Percentiles rank a stretch among this genome's conserved stretches.
phyloP scores from a whole-genome alignment of 2,888 invertebrate species.

The Bugula neritina region DNA sequence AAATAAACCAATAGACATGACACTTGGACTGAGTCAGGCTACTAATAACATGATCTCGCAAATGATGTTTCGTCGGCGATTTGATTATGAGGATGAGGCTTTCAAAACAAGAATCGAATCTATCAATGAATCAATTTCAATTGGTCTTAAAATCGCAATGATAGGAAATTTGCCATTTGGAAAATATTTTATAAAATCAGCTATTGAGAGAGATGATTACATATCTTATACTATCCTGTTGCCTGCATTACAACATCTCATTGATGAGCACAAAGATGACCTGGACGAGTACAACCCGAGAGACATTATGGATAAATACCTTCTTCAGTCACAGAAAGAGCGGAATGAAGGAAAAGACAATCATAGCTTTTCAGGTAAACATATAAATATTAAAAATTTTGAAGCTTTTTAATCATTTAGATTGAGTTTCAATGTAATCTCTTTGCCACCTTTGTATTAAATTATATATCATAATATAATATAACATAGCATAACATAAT shows the following conservation, averaged over 20 bases:
- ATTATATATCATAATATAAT: too few species aligned
- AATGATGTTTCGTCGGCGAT: constrained; percentile 8
- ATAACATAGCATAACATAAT: too few species aligned
- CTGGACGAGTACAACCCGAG: constrained; percentile 6
- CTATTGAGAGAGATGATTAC: constrained; percentile 2
- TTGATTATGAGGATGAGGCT: constrained; percentile 23
- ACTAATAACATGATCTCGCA: constrained; percentile 21
- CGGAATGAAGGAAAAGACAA: neutral
- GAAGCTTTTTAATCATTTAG: too few species aligned
- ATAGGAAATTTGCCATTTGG: neutral
- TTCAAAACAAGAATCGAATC: neutral
- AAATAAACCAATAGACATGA: neutral
- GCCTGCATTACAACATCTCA: neutral
- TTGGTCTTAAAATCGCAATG: neutral
- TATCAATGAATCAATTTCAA: neutral
- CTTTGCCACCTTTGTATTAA: too few species aligned
- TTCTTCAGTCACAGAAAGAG: neutral
- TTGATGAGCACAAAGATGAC: constrained; percentile 20
- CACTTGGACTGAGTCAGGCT: constrained; percentile 3
- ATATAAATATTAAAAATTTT: too few species aligned
- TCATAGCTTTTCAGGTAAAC: constrained; percentile 2
- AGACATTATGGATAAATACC: constrained; percentile 15
- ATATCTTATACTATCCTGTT: neutral
- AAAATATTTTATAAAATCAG: neutral
- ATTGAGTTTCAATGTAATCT: too few species aligned